Conservation (phyloP, 2,888 invertebrate genomes). For the Doris montereyensis region DNA sequence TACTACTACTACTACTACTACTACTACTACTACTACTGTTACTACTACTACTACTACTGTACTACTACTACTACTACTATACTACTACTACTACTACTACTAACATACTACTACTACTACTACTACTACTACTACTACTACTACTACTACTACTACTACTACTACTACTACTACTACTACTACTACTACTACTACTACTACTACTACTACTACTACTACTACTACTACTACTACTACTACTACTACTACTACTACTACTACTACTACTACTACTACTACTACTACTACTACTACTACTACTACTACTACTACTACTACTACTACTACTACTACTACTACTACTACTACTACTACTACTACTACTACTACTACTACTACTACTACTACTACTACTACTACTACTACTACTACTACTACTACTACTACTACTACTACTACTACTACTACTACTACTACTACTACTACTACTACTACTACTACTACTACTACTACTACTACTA, state of each 20-base stretch:
- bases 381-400: neutral
- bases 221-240: constrained; percentile 23
- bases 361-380: neutral
- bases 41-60: no score
- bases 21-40: no score
- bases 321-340: neutral
- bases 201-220: constrained; percentile 2
- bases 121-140: neutral
- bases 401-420: neutral
- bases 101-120: no score
- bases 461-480: constrained; percentile 23
- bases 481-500: constrained; percentile 16
- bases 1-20: constrained; percentile 22
- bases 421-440: constrained; percentile 30
- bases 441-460: constrained; percentile 20
- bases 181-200: constrained; percentile 8
- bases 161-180: neutral
- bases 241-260: constrained; percentile 5
- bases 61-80: no score
- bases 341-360: constrained; percentile 4
- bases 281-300: neutral
- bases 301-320: neutral
- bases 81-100: no score
- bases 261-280: constrained; percentile 22
- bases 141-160: constrained; percentile 23